Percentiles rank a stretch among this genome's conserved stretches.
Evolutionary conservation across 2,113 vertebrate genomes (phyloP).

Genomic region (Dipodomys spectabilis): DNA sequence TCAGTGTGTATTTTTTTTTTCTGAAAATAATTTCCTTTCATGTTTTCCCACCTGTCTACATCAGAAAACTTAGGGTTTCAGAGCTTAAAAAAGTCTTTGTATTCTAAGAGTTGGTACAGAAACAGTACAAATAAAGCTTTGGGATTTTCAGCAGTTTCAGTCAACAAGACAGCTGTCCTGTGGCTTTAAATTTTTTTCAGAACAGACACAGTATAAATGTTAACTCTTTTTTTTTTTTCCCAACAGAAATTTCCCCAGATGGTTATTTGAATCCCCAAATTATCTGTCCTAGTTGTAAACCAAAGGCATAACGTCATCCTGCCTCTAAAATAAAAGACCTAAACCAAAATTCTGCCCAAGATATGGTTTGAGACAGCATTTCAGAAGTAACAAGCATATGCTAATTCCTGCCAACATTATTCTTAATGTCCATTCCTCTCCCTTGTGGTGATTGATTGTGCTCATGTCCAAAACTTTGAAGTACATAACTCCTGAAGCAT

Average conservation of each 20-base stretch:
- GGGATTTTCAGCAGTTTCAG: constrained; percentile 60
- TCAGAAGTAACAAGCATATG: constrained; percentile 49
- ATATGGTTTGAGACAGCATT: constrained; percentile 25
- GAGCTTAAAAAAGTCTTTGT: background rate
- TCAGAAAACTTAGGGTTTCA: constrained; percentile 31
- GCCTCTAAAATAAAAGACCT: constrained; percentile 69
- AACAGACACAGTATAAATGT: constrained; percentile 68
- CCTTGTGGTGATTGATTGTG: background rate
- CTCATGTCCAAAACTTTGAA: constrained; percentile 4
- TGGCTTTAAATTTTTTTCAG: constrained; percentile 61
- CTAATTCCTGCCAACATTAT: background rate
- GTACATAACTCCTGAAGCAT: background rate
- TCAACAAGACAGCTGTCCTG: constrained; percentile 63
- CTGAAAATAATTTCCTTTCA: constrained; percentile 1
- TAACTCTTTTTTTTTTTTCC: background rate
- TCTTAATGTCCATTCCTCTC: background rate
- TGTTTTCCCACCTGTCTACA: background rate
- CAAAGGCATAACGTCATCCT: constrained; percentile 61
- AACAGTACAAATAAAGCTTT: constrained; percentile 47
- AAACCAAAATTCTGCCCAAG: constrained; percentile 58
- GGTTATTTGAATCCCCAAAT: constrained; percentile 67
- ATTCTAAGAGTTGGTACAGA: constrained; percentile 25
- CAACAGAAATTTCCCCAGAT: constrained; percentile 72
- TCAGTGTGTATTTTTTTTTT: background rate
- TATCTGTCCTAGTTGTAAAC: constrained; percentile 67